phyloP scores from a whole-genome alignment of 2,888 invertebrate genomes.

The Griposia aprilina region DNA sequence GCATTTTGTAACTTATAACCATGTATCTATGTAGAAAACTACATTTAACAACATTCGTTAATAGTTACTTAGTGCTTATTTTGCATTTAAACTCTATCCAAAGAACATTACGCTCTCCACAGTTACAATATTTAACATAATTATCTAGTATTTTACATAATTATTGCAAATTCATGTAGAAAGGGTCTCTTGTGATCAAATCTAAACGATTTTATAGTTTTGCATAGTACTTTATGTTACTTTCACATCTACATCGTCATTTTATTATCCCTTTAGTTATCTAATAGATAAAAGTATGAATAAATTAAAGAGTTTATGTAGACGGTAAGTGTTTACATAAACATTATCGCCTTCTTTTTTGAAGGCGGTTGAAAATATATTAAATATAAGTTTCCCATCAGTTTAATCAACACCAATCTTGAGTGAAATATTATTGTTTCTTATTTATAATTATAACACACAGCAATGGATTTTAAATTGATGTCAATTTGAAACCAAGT shows the following conservation, averaged over 20 bases:
- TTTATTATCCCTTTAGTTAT: slow-evolving; percentile 55
- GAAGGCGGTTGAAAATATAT: background rate
- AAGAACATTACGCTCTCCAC: slow-evolving; percentile 46
- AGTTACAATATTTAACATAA: slow-evolving; percentile 69
- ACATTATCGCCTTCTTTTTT: slow-evolving; percentile 7
- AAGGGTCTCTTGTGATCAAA: slow-evolving; percentile 73
- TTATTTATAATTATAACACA: background rate
- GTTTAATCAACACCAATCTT: background rate
- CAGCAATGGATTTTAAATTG: background rate
- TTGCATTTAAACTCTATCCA: slow-evolving; percentile 56
- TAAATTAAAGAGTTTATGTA: slow-evolving; percentile 35
- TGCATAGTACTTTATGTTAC: slow-evolving; percentile 67
- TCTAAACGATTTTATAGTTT: slow-evolving; percentile 70
- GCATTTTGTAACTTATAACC: slow-evolving; percentile 1
- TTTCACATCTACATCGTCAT: slow-evolving; percentile 69
- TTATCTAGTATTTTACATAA: slow-evolving; percentile 77
- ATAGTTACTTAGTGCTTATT: slow-evolving; percentile 50
- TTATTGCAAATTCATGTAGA: slow-evolving; percentile 80
- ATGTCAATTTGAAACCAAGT: background rate
- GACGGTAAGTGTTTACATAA: slow-evolving; percentile 34
- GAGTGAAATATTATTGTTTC: background rate
- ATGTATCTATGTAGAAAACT: background rate
- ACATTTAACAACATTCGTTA: slow-evolving; percentile 34
- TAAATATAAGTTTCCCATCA: slow-evolving; percentile 9
- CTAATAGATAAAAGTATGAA: slow-evolving; percentile 43